phyloP scores from a whole-genome alignment of 2,113 vertebrate species.

The Lota lota region DNA sequence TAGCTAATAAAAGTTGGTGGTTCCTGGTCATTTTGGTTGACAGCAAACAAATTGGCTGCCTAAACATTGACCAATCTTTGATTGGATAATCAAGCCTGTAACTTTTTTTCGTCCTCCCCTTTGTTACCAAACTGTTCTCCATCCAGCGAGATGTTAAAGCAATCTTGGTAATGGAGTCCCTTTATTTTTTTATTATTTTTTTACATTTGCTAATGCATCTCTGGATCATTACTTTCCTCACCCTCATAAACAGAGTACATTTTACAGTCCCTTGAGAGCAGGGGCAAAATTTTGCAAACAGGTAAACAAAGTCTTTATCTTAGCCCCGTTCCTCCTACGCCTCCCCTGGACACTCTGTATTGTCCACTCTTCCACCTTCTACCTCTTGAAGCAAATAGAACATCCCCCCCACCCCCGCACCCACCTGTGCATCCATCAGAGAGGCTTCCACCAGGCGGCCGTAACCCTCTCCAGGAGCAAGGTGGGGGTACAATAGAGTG shows the following conservation, averaged over 20 bases:
- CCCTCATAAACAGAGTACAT: conserved; percentile 27
- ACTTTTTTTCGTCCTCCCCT: background rate
- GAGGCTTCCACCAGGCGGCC: conserved; percentile 1
- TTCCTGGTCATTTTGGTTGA: no score
- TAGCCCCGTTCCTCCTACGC: conserved; percentile 10
- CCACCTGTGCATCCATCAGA: background rate
- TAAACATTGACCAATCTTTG: no score
- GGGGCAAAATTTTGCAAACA: conserved; percentile 39
- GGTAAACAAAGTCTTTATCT: conserved; percentile 34
- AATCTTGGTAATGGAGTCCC: conserved; percentile 41
- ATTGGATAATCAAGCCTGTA: no score
- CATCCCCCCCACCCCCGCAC: background rate
- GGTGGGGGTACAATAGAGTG: conserved; percentile 42
- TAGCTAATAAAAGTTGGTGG: no score
- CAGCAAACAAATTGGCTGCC: no score
- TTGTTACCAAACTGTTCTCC: background rate
- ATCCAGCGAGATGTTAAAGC: conserved; percentile 34
- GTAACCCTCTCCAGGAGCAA: conserved; percentile 11
- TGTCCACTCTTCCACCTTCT: conserved; percentile 1
- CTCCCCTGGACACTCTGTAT: conserved; percentile 11
- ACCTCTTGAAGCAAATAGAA: conserved; percentile 15
- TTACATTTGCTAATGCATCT: conserved; percentile 40
- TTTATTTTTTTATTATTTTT: conserved; percentile 33
- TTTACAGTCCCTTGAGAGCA: conserved; percentile 41
- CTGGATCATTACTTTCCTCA: conserved; percentile 35